Evolutionary conservation across 2,113 vertebrate species (phyloP).

Genomic region (zebrafish (Danio rerio)): GRCz12tu NC_133194.1:46357001-46357500

Average conservation of each 20-base stretch:
- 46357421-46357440: neutral
- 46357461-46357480: neutral
- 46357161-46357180: conserved; percentile 18
- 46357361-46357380: neutral
- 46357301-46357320: conserved; percentile 11
- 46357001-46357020: conserved; percentile 47
- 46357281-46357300: conserved; percentile 75
- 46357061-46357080: conserved; percentile 59
- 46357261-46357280: conserved; percentile 69
- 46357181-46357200: conserved; percentile 46
- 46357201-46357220: conserved; percentile 17
- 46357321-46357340: neutral
- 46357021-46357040: conserved; percentile 73
- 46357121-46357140: conserved; percentile 47
- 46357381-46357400: neutral
- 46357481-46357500: conserved; percentile 29
- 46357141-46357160: conserved; percentile 11
- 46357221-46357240: neutral
- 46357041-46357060: conserved; percentile 52
- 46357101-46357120: conserved; percentile 36
- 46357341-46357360: neutral
- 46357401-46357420: neutral
- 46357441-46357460: neutral
- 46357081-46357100: conserved; percentile 54
- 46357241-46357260: neutral